Conservation (phyloP, 2,888 invertebrate genomes). For the Drosophila nigricruria region DNA sequence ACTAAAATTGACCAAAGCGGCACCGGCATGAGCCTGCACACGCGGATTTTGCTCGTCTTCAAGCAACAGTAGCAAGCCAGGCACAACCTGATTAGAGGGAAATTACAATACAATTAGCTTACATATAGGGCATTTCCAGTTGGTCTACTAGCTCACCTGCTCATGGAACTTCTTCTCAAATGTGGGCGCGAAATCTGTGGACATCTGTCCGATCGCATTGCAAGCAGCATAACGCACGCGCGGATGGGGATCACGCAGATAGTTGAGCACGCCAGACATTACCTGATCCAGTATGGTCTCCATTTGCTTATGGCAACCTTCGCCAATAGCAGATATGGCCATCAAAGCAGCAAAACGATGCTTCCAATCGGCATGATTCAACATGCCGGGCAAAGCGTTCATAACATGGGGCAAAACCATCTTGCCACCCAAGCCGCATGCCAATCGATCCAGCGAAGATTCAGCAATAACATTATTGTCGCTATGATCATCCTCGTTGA, state of each 20-base stretch:
- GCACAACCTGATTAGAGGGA: conserved; percentile 88
- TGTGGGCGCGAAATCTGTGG: conserved; percentile 98
- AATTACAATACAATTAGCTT: background rate
- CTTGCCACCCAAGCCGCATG: conserved; percentile 97
- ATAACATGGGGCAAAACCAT: conserved; percentile 96
- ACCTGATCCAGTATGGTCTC: conserved; percentile 96
- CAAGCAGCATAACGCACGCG: conserved; percentile 95
- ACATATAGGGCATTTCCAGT: background rate
- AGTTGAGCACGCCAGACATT: conserved; percentile 95
- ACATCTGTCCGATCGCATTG: conserved; percentile 99
- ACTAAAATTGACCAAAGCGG: conserved; percentile 99
- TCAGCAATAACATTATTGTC: conserved; percentile 98
- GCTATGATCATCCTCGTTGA: conserved; percentile 96
- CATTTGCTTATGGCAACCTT: conserved; percentile 99
- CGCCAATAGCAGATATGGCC: conserved; percentile 99
- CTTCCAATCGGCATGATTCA: conserved; percentile 93
- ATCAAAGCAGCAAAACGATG: conserved; percentile 98
- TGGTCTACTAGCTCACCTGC: conserved; percentile 85
- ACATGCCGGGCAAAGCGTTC: conserved; percentile 93
- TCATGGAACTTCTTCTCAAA: conserved; percentile 99
- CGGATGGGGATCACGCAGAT: conserved; percentile 90
- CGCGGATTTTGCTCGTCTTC: conserved; percentile 96
- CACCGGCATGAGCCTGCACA: conserved; percentile 94
- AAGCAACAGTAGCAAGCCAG: conserved; percentile 94
- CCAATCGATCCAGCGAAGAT: conserved; percentile 97